Conservation (phyloP, 2,888 invertebrate species). For the Drosophila falleni region DNA sequence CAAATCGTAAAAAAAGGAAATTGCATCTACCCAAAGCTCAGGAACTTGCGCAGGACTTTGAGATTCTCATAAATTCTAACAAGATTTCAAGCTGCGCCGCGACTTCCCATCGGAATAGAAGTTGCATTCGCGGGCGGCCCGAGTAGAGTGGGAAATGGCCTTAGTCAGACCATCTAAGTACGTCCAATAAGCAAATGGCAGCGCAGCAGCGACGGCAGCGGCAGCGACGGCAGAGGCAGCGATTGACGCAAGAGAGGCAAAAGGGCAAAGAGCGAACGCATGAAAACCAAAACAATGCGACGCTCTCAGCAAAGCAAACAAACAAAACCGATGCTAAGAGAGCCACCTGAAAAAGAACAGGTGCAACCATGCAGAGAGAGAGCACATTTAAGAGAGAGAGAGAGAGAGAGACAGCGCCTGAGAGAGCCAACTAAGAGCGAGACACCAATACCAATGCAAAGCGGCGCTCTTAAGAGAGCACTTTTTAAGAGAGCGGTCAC, state of each 20-base stretch:
- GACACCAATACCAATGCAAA: constrained; percentile 66
- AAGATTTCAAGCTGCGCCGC: constrained; percentile 76
- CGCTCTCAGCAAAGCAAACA: constrained; percentile 23
- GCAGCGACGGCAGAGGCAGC: constrained; percentile 36
- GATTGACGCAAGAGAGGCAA: neutral
- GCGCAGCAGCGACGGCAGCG: constrained; percentile 40
- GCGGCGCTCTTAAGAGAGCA: constrained; percentile 46
- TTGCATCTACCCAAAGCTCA: constrained; percentile 77
- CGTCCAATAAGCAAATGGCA: constrained; percentile 76
- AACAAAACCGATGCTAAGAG: constrained; percentile 43
- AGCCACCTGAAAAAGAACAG: constrained; percentile 38
- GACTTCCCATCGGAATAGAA: constrained; percentile 35
- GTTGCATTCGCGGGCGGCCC: constrained; percentile 37
- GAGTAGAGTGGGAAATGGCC: constrained; percentile 2
- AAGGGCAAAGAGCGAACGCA: constrained; percentile 31
- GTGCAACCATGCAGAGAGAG: constrained; percentile 33
- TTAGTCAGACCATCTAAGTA: constrained; percentile 19
- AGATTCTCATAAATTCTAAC: constrained; percentile 82
- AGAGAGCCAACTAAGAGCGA: constrained; percentile 40
- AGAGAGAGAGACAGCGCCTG: constrained; percentile 12
- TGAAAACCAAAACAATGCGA: constrained; percentile 52
- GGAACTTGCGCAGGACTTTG: constrained; percentile 79
- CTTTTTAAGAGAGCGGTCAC: constrained; percentile 53
- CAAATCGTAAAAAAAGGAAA: constrained; percentile 78
- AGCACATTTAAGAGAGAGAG: constrained; percentile 25